Evolutionary conservation across 2,888 invertebrate species (phyloP), one percentile per base, ranked within the genome.

Genomic region (Papilio elwesi): DNA sequence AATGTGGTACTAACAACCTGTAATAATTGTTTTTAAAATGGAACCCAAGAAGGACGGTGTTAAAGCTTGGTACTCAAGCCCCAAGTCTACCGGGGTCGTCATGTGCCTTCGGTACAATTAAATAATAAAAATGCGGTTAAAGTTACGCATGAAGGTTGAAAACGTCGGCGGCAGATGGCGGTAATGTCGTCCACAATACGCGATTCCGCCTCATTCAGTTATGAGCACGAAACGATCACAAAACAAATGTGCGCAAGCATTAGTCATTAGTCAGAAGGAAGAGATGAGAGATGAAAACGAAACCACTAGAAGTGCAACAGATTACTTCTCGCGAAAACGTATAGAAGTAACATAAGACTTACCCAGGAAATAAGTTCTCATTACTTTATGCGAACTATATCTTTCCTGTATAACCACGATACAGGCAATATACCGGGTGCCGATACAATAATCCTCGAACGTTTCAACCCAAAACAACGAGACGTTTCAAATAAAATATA

Each of bases 401-500:
- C 48, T 71, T 68, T 68, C 63, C 68, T 59, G n/a, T 10, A 52
- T 52, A 66, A 71, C 57, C 55, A 9, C 43, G 15, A 71, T 26
- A 59, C 59, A 71, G 67, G 66, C 43, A 67, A 71, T 71, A 26
- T 26, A 26, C 26, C 66, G 59, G 52, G 70, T 55, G 65, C 68
- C 55, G 68, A 72, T 67, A 70, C 74, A 70, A 70, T 67, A 70
- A 70, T 70, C 66, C 63, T 26, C n/a, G 47, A 51, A 70, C 68
- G 49, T 49, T 59, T 67, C 67, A 70, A 70, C 74, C 68, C 75
- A 76, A 81, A 80, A 82, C 78, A 80, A 79, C 74, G 68, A 76
- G 74, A 76, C 78, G 78, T 77, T 78, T 82, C 83, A 77, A 83
- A 86, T 86, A 85, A 84, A 85, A 82, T 81, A 81, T 80, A 75